Evolutionary conservation across 2,888 invertebrate species (phyloP).

Genomic region (Tetragonisca angustula): DNA sequence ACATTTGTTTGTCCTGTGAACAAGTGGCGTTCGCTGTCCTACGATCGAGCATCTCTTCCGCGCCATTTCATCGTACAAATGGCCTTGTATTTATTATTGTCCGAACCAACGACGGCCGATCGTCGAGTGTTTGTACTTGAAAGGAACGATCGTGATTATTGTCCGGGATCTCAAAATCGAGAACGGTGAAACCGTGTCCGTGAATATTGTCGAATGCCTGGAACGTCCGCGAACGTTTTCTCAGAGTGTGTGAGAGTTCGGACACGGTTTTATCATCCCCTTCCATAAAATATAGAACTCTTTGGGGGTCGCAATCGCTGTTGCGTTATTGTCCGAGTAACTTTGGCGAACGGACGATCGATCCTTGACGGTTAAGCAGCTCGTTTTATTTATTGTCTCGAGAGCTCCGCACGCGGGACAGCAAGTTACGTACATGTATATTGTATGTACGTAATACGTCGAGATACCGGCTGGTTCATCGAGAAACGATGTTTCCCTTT

Average conservation of each 20-base stretch:
- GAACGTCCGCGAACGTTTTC: neutral
- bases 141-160: slow-evolving; percentile 31
- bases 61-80: neutral
- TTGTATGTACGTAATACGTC: too few species aligned
- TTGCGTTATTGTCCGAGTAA: slow-evolving; percentile 41
- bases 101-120: slow-evolving; percentile 1
- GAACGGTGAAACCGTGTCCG: slow-evolving; percentile 8
- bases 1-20: neutral
- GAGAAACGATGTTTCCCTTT: neutral
- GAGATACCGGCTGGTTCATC: too few species aligned
- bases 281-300: slow-evolving; percentile 16
- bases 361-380: neutral
- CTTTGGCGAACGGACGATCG: slow-evolving; percentile 27
- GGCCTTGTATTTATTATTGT: neutral
- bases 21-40: neutral
- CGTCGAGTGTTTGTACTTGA: slow-evolving; percentile 39
- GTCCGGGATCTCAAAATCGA: slow-evolving; percentile 32
- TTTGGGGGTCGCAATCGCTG: neutral
- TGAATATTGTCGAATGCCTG: neutral
- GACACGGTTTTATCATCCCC: slow-evolving; percentile 18
- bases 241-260: neutral
- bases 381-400: slow-evolving; percentile 44
- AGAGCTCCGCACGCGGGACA: neutral
- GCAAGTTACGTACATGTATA: neutral
- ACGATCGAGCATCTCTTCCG: neutral